These are phyloP conservation scores for Notothenia rossii DNA, from an alignment of 2,113 vertebrate species.

Conservation along the genomic window DNA sequence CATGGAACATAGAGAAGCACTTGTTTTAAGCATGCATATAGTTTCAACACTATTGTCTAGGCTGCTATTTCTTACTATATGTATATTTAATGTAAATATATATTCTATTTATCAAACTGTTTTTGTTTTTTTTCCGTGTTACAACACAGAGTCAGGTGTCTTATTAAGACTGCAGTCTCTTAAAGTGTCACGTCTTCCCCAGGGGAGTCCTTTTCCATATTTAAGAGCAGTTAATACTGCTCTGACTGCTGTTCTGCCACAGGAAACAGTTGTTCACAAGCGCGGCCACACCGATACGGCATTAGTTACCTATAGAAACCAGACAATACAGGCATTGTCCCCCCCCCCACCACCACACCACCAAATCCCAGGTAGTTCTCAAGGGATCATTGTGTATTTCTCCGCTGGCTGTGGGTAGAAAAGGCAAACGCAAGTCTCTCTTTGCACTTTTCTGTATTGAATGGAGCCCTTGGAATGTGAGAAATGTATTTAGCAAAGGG, in stretches of 20 bases:
- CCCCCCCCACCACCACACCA: not conserved
- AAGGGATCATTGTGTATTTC: constrained; percentile 78
- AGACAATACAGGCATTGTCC: constrained; percentile 78
- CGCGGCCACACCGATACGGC: constrained; percentile 58
- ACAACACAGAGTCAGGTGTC: constrained; percentile 64
- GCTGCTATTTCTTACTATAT: constrained; percentile 88
- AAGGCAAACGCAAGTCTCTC: constrained; percentile 62
- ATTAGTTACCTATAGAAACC: constrained; percentile 73
- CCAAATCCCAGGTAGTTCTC: constrained; percentile 77
- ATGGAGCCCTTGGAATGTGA: constrained; percentile 80
- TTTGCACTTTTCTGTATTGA: constrained; percentile 81
- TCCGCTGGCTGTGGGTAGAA: constrained; percentile 55
- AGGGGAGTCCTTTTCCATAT: constrained; percentile 37
- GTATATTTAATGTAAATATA: constrained; percentile 89
- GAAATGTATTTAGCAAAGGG: constrained; percentile 81
- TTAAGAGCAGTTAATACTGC: constrained; percentile 35
- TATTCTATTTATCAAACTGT: constrained; percentile 83
- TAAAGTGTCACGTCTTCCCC: constrained; percentile 59
- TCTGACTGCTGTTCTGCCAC: constrained; percentile 56
- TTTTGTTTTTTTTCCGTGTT: constrained; percentile 59
- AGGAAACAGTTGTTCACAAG: constrained; percentile 74
- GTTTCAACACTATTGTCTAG: constrained; percentile 87
- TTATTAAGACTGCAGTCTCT: constrained; percentile 62
- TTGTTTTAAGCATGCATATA: constrained; percentile 85
- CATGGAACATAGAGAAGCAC: constrained; percentile 83